Evolutionary conservation across 2,888 invertebrate species (phyloP).

Genomic region (Trilocha varians): DNA sequence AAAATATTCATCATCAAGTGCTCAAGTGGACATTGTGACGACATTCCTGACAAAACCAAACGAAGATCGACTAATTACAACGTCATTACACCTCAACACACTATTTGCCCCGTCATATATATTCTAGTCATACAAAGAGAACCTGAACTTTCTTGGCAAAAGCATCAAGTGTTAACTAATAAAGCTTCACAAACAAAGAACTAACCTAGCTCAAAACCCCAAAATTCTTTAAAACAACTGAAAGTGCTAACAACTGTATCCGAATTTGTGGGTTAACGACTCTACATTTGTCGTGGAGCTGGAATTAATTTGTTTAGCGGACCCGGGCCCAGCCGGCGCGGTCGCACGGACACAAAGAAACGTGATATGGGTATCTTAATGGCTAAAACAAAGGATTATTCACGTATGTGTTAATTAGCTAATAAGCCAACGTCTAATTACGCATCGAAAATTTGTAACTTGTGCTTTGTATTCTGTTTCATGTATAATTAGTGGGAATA

Average conservation of each 20-base stretch:
- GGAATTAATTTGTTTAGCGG: slow-evolving; percentile 54
- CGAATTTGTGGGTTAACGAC: slow-evolving; percentile 38
- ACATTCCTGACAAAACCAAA: too few relatives aligned
- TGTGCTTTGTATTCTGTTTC: neutral
- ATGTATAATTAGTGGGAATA: too few relatives aligned
- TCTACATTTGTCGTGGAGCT: slow-evolving; percentile 48
- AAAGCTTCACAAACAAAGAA: neutral
- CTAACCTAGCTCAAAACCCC: neutral
- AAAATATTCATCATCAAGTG: too few relatives aligned
- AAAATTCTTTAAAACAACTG: neutral
- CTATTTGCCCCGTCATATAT: too few relatives aligned
- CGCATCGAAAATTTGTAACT: neutral
- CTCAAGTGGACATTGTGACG: too few relatives aligned
- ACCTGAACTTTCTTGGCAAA: too few relatives aligned
- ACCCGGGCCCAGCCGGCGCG: slow-evolving; percentile 29
- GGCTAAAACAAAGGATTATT: slow-evolving; percentile 42
- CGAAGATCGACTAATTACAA: too few relatives aligned
- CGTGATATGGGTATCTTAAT: slow-evolving; percentile 59
- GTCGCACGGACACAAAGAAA: slow-evolving; percentile 46
- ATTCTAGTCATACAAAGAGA: too few relatives aligned
- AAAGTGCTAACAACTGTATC: slow-evolving; percentile 4
- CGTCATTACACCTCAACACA: too few relatives aligned
- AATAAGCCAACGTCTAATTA: neutral
- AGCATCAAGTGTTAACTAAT: neutral
- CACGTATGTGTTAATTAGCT: slow-evolving; percentile 40